These are phyloP conservation scores for Biston stratarius DNA, from an alignment of 2,888 invertebrate species.

Conservation along the genomic window DNA sequence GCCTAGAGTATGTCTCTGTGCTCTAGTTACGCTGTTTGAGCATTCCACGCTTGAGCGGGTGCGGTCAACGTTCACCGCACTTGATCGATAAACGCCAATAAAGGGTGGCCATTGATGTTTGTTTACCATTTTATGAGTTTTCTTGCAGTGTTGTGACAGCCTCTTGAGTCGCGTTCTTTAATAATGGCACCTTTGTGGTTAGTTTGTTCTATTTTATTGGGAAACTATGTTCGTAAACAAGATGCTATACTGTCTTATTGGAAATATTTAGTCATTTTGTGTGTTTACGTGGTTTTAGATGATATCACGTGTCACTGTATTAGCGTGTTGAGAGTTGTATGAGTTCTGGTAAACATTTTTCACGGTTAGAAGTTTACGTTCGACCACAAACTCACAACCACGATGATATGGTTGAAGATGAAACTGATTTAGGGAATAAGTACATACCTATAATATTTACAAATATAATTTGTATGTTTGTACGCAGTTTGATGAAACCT, in stretches of 20 bases:
- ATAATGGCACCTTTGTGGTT: conserved; percentile 12
- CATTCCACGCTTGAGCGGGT: conserved; percentile 51
- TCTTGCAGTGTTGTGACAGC: conserved; percentile 24
- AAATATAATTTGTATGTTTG: too few relatives aligned
- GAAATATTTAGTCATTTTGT: conserved; percentile 4
- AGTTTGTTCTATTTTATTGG: conserved; percentile 13
- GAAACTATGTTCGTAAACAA: conserved; percentile 3
- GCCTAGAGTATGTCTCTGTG: conserved; percentile 32
- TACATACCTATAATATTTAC: too few relatives aligned
- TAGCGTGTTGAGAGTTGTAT: neutral
- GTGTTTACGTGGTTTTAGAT: neutral
- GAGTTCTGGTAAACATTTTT: neutral
- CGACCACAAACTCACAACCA: too few relatives aligned
- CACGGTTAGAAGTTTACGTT: neutral
- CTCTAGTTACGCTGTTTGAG: conserved; percentile 55
- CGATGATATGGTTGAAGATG: too few relatives aligned
- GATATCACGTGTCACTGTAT: neutral
- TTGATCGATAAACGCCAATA: conserved; percentile 50
- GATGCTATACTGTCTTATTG: neutral
- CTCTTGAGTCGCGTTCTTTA: conserved; percentile 18
- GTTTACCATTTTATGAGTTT: conserved; percentile 42
- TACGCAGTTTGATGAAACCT: too few relatives aligned
- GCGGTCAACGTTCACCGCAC: conserved; percentile 59
- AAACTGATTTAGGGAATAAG: too few relatives aligned
- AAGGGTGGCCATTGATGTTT: conserved; percentile 42